Evolutionary conservation across 2,888 invertebrate species (phyloP), one percentile per base, ranked within the genome.

Genomic region (Andrena flavipes): DNA sequence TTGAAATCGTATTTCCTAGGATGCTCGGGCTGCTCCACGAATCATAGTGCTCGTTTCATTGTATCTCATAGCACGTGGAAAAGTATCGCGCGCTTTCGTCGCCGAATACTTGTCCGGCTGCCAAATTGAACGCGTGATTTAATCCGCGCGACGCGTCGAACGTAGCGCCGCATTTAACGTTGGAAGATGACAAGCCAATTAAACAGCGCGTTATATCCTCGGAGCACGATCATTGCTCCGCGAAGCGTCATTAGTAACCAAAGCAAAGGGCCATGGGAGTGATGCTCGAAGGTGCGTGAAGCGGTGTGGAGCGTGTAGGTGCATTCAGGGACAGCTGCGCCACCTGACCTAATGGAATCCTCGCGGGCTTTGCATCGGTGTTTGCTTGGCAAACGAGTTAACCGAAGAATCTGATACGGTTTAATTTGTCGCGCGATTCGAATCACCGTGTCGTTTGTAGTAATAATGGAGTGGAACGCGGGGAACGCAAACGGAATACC

Each of bases 51-150:
- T 33, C 29, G 51, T 16, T 29, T 5, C 16, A 63, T 23, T 10
- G 23, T 20, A 23, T 65, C 35, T 60, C 42, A 3, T 13, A 20
- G 10, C n/a, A 23, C 29, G 48, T 7, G 26, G 56, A 42, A 68
- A 76, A 35, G 30, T 65, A 26, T 51, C 23, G 7, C 33, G n/a
- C 6, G 48, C 29, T 75, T 16, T 59, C 49, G 26, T 59, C 10
- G 59, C 59, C 26, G 60, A 59, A 76, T 64, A 62, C 59, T 56
- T 64, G 73, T 60, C 16, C 49, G 56, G 8, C 62, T 76, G 85
- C 79, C 81, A 85, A 79, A 81, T 84, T 73, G 76, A 76, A 85
- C 85, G 78, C 35, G 71, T 76, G 72, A 85, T 84, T 85, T 79
- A 76, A 76, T 73, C 68, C 48, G 62, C 62, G 72, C 30, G 48